Evolutionary conservation across 2,113 vertebrate genomes (phyloP).

Genomic region (Phaethon lepturus): DNA sequence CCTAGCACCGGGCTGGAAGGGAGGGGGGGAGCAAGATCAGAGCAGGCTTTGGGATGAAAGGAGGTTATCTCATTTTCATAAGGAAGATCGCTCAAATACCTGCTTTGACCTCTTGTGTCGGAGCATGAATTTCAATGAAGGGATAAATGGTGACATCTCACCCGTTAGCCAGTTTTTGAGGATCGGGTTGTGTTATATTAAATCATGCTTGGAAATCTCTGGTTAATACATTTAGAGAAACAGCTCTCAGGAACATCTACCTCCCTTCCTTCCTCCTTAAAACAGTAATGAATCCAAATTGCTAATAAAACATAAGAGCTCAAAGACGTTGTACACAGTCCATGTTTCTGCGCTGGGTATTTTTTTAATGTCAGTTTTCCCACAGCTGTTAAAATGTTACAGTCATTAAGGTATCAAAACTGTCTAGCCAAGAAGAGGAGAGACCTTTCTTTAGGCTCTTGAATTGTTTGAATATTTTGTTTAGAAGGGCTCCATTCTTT

Average conservation of each 20-base stretch:
- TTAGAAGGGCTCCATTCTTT: conserved; percentile 39
- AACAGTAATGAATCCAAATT: conserved; percentile 81
- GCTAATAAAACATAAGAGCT: conserved; percentile 81
- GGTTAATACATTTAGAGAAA: conserved; percentile 79
- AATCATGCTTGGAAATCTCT: conserved; percentile 75
- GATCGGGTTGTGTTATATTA: conserved; percentile 33
- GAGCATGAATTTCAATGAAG: conserved; percentile 61
- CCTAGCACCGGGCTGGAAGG: neutral
- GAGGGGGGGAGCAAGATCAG: neutral
- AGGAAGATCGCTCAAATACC: conserved; percentile 36
- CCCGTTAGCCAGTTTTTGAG: conserved; percentile 13
- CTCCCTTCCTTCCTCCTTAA: conserved; percentile 78
- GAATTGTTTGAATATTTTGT: conserved; percentile 49
- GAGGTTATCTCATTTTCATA: conserved; percentile 68
- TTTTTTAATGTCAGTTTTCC: conserved; percentile 79
- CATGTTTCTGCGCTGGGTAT: conserved; percentile 73
- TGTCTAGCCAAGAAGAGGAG: conserved; percentile 65
- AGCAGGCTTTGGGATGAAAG: conserved; percentile 32
- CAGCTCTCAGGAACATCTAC: conserved; percentile 75
- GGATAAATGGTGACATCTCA: conserved; percentile 45
- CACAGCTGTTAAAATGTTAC: conserved; percentile 77
- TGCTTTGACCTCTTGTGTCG: conserved; percentile 36
- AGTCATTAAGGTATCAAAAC: conserved; percentile 76
- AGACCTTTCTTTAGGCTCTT: conserved; percentile 58
- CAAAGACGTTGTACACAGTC: conserved; percentile 70